A percentile compares a stretch with the other conserved stretches of the same genome.
Conservation (phyloP, 2,888 invertebrate species). For the Chloroclysta siterata region DNA sequence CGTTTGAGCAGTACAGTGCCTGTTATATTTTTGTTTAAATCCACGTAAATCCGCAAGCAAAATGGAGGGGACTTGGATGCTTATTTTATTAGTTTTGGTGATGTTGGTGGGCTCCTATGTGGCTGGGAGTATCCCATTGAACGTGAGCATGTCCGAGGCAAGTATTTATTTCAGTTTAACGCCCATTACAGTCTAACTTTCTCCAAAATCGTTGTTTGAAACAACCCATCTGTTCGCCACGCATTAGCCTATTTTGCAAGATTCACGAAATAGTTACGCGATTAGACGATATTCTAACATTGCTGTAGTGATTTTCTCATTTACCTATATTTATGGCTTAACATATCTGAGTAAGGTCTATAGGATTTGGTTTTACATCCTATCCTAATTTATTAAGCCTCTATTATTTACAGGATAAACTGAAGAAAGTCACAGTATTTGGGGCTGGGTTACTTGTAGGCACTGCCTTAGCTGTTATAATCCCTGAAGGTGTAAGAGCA, state of each 20-base stretch:
- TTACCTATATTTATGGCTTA: too few species aligned
- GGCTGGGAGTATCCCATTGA: conserved; percentile 97
- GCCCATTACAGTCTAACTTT: background rate
- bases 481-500: conserved; percentile 98
- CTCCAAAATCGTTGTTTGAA: background rate
- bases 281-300: conserved; percentile 10
- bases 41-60: conserved; percentile 44
- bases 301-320: background rate
- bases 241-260: conserved; percentile 24
- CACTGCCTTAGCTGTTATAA: conserved; percentile 98
- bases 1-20: conserved; percentile 6
- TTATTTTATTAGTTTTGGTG: conserved; percentile 93
- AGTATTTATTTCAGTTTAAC: conserved; percentile 35
- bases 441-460: conserved; percentile 99
- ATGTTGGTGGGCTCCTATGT: conserved; percentile 98
- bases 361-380: background rate
- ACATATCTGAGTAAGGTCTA: background rate
- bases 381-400: background rate
- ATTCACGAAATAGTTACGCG: conserved; percentile 28
- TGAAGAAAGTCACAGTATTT: conserved; percentile 96
- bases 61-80: conserved; percentile 94
- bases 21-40: conserved; percentile 28
- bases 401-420: conserved; percentile 90
- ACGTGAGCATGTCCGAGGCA: conserved; percentile 98
- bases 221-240: conserved; percentile 31